Percentiles rank a stretch among this genome's conserved stretches.
Evolutionary conservation across 1,140 invertebrate species (phyloP).

Genomic region (Caenorhabditis inopinata): DNA sequence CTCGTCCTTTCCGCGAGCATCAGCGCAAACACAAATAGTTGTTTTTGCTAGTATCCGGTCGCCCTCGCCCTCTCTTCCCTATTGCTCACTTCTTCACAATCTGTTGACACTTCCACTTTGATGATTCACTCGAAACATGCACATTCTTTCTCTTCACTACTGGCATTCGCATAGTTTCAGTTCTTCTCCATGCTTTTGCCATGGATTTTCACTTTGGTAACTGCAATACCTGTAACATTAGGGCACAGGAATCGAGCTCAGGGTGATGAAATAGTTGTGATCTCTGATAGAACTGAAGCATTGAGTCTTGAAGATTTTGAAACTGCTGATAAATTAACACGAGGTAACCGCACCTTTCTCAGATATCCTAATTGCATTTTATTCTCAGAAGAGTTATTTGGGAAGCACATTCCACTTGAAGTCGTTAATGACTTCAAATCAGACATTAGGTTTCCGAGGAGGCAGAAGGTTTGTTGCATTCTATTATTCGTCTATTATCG

Average conservation of each 20-base stretch:
- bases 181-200: conserved; percentile 30
- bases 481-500: no score
- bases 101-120: conserved; percentile 31
- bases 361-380: neutral
- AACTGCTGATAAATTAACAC: conserved; percentile 56
- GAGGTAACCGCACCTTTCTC: conserved; percentile 34
- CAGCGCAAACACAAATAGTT: conserved; percentile 32
- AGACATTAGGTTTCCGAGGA: conserved; percentile 54
- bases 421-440: conserved; percentile 57
- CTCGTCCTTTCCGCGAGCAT: conserved; percentile 26
- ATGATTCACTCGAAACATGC: conserved; percentile 30
- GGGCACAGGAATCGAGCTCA: conserved; percentile 18
- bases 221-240: conserved; percentile 18
- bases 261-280: neutral
- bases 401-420: conserved; percentile 51
- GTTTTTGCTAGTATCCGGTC: conserved; percentile 27
- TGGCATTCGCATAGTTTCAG: conserved; percentile 19
- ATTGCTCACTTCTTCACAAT: conserved; percentile 23
- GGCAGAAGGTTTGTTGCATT: conserved; percentile 14
- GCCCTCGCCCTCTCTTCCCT: neutral
- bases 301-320: conserved; percentile 49
- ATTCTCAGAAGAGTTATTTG: conserved; percentile 54
- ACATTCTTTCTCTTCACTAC: neutral
- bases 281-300: neutral
- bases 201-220: conserved; percentile 16